A percentile compares a stretch with the other conserved stretches of the same genome.
These are phyloP conservation scores for Rhinoraja longicauda DNA, from an alignment of 2,797 vertebrate species.

Conservation along the genomic window DNA sequence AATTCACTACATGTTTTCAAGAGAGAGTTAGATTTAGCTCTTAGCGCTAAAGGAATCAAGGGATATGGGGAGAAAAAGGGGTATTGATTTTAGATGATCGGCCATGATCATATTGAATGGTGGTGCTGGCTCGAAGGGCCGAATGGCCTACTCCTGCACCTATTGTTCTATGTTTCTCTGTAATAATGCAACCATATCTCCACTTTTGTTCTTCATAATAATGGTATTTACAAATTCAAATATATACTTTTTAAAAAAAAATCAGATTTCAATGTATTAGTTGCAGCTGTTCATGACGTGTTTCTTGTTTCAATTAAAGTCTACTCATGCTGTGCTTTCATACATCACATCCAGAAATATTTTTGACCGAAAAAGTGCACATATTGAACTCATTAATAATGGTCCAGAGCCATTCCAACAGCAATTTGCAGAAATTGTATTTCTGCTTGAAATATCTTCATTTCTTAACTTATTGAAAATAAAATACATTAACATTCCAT, in stretches of 20 bases:
- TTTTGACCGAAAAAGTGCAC: constrained; percentile 3
- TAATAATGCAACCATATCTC: not conserved
- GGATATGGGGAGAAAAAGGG: too few species aligned
- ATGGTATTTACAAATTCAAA: not conserved
- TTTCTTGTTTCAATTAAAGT: constrained; percentile 2
- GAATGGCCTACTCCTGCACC: too few species aligned
- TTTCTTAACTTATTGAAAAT: constrained; percentile 1
- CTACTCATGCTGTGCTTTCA: not conserved
- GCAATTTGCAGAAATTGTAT: not conserved
- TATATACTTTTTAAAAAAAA: not conserved
- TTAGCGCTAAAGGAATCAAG: too few species aligned
- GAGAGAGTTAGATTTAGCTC: too few species aligned
- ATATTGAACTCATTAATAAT: not conserved
- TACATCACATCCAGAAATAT: constrained; percentile 14
- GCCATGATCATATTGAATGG: too few species aligned
- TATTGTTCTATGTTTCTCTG: too few species aligned
- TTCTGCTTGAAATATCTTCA: not conserved
- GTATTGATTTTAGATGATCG: too few species aligned
- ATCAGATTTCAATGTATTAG: not conserved
- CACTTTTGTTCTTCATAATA: not conserved
- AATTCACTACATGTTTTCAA: too few species aligned
- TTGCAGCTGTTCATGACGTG: not conserved
- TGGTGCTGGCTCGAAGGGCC: too few species aligned
- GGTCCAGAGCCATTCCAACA: not conserved
- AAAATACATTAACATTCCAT: not conserved